A percentile compares a stretch with the other conserved stretches of the same genome.
phyloP scores from a whole-genome alignment of 2,888 invertebrate genomes.

The Maniola hyperantus region DNA sequence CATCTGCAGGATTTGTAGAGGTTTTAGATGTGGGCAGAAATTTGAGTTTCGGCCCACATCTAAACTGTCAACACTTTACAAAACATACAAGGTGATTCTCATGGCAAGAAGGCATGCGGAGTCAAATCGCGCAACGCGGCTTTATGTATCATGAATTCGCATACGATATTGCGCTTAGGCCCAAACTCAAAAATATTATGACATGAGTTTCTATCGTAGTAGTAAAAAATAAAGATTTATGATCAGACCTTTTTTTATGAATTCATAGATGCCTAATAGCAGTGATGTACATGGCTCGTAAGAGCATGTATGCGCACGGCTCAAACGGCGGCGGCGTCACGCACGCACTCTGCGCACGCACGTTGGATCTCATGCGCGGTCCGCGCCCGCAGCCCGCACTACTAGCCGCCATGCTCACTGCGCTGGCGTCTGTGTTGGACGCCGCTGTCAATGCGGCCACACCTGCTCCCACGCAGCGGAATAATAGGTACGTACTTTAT shows the following conservation, averaged over 20 bases:
- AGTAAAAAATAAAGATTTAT: not conserved
- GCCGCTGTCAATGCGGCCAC: constrained; percentile 48
- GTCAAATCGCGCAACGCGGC: too few relatives aligned
- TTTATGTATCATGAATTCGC: too few relatives aligned
- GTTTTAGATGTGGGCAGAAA: too few relatives aligned
- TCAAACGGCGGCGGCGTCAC: constrained; percentile 82
- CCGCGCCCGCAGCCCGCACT: constrained; percentile 64
- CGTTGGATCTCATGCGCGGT: constrained; percentile 56
- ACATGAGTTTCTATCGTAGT: not conserved
- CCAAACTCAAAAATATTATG: not conserved
- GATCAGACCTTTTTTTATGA: not conserved
- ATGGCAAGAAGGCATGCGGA: too few relatives aligned
- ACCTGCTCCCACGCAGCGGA: constrained; percentile 43
- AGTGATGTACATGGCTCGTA: constrained; percentile 92
- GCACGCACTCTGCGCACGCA: constrained; percentile 83
- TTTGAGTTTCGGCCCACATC: too few relatives aligned
- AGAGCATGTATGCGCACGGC: constrained; percentile 83
- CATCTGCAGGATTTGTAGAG: too few relatives aligned
- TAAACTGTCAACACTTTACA: too few relatives aligned
- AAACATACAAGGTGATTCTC: too few relatives aligned
- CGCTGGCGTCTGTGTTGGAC: constrained; percentile 66
- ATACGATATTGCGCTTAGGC: too few relatives aligned
- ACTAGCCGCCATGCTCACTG: constrained; percentile 66
- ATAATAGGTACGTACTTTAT: constrained; percentile 50
- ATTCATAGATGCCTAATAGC: constrained; percentile 89